These are phyloP conservation scores for Leptopterna dolabrata DNA, from an alignment of 2,888 invertebrate species.

Conservation along the genomic window DNA sequence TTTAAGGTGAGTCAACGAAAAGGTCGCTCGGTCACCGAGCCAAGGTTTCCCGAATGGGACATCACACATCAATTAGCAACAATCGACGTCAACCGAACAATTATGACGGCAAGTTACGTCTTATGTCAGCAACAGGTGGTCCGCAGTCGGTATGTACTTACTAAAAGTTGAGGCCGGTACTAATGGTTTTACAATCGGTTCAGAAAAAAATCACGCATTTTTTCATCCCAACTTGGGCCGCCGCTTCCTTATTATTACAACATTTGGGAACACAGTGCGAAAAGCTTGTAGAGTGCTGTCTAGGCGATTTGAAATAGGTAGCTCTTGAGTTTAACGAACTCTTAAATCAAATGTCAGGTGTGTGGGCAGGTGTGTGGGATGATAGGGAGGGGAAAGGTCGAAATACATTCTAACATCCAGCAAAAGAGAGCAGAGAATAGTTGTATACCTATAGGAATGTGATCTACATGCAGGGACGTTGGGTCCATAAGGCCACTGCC, in stretches of 20 bases:
- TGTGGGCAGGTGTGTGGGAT: too few species aligned
- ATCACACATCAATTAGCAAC: not conserved
- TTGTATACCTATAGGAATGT: too few species aligned
- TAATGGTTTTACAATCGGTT: too few species aligned
- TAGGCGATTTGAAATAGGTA: not conserved
- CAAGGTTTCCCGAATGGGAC: slow-evolving; percentile 11
- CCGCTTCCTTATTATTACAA: not conserved
- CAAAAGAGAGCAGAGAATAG: too few species aligned
- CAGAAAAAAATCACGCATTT: too few species aligned
- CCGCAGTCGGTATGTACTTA: not conserved
- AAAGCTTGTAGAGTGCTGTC: not conserved
- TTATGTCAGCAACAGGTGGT: not conserved
- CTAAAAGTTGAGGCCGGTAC: not conserved
- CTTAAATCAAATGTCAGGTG: not conserved
- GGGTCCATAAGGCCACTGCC: too few species aligned
- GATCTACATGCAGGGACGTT: too few species aligned
- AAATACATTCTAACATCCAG: too few species aligned
- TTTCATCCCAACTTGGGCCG: not conserved
- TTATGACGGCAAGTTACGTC: not conserved
- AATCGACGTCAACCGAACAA: not conserved
- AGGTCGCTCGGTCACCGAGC: slow-evolving; percentile 2
- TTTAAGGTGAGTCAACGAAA: not conserved
- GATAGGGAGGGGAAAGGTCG: too few species aligned
- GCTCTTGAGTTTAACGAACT: not conserved
- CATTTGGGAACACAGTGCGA: not conserved